Evolutionary conservation across 2,113 vertebrate genomes (phyloP), one percentile per base, ranked within the genome.

Genomic region (Struthio camelus): DNA sequence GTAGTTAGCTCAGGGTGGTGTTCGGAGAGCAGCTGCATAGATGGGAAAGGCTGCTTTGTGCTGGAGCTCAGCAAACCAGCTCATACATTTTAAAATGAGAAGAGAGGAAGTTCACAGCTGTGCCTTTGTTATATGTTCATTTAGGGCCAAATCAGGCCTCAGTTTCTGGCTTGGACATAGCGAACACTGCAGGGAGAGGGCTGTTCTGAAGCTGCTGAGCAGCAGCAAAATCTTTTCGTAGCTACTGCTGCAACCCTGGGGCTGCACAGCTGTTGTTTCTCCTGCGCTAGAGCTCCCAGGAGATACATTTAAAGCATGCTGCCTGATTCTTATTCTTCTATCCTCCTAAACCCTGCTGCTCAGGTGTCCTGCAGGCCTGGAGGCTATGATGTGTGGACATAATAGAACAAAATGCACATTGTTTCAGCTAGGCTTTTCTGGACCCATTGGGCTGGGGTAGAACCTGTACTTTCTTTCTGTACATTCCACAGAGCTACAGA

Each of bases 41-140:
- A 93, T 72, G 58, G 82, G 80, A 89, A 94, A 91, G 81, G 56
- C 69, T 92, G 80, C 92, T 87, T 80, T 90, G 53, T 44, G 70
- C 88, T 80, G 82, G 48, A 73, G 7, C 46, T 90, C 44, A 89
- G 75, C 89, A 93, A 95, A 89, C 14, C 81, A 92, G 34, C 53
- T 85, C 78, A 42, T 92, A 30, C 77, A 66, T 89, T 93, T 93
- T 67, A 78, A 93, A 90, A 54, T 12, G 30, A 73, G 78, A 82
- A 90, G 62, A 90, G 84, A 91, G 72, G 84, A 94, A 94, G 77
- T 85, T 89, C 89, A 66, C 94, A 96, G 84, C 95, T 96, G 92
- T 72, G 62, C 42, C 87, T 93, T 73, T 79, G 34, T 82, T 89
- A 34, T 17, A 53, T 32, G 38, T 62, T 53, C 19, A 54, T 77